A percentile compares a stretch with the other conserved stretches of the same genome.
Evolutionary conservation across 2,797 vertebrate species (phyloP).

Genomic region (Erethizon dorsatum): DNA sequence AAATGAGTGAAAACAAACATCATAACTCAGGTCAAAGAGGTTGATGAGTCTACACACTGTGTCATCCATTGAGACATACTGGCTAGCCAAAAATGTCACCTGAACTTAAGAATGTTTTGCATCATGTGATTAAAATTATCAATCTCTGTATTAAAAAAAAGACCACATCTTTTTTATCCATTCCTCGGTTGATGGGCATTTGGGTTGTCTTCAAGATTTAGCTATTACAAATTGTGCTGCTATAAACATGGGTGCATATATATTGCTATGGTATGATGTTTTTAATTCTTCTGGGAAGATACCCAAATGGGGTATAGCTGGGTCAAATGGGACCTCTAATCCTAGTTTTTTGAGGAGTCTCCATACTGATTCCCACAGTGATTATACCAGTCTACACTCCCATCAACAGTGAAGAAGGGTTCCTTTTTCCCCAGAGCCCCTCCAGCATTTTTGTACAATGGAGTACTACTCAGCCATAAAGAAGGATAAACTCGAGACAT

Average conservation of each 20-base stretch:
- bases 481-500: no score
- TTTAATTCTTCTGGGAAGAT: no score
- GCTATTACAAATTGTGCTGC: neutral
- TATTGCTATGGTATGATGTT: neutral
- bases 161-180: neutral
- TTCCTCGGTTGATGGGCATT: neutral
- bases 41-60: neutral
- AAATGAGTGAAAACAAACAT: neutral
- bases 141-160: neutral
- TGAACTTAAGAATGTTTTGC: neutral
- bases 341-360: no score
- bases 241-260: neutral
- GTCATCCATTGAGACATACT: neutral
- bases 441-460: no score
- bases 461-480: no score
- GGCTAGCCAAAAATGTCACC: neutral
- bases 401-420: no score
- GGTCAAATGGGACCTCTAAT: no score
- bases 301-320: no score
- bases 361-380: no score
- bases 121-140: neutral
- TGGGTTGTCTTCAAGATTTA: neutral
- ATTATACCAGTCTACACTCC: no score
- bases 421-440: no score
- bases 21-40: neutral